Evolutionary conservation across 2,797 vertebrate genomes (phyloP).

Genomic region (Limosa lapponica): DNA sequence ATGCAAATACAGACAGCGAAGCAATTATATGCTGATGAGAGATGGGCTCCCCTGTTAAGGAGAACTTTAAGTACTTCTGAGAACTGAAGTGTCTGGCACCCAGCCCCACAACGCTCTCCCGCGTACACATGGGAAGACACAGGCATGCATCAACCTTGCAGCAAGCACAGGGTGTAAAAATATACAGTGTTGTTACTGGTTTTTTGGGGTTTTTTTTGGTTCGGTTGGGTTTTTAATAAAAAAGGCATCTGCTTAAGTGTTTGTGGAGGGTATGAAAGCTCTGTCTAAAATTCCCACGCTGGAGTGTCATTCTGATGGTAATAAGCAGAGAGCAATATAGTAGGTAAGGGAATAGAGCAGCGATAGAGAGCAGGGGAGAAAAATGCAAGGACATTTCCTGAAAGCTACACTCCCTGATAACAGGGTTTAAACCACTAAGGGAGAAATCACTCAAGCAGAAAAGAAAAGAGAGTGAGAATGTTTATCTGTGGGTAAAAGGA

Average conservation of each 20-base stretch:
- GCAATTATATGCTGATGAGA: constrained; percentile 38
- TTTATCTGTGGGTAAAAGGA: neutral
- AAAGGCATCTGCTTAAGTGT: neutral
- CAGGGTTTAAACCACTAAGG: neutral
- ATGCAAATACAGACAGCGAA: constrained; percentile 11
- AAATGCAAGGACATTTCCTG: neutral
- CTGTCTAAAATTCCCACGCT: neutral
- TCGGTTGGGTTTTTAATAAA: neutral
- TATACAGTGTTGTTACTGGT: neutral
- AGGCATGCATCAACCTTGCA: neutral
- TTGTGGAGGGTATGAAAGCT: neutral
- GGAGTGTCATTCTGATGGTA: neutral
- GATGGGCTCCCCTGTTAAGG: neutral
- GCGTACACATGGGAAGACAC: neutral
- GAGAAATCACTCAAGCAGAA: neutral
- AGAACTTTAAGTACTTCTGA: neutral
- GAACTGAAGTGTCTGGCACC: neutral
- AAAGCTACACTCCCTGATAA: neutral
- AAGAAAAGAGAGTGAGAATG: neutral
- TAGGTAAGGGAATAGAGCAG: neutral
- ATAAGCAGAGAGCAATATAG: neutral
- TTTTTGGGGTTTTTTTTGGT: neutral
- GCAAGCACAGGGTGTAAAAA: neutral
- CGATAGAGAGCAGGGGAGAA: neutral
- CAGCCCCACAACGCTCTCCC: neutral